Percentiles rank a stretch among this genome's conserved stretches.
Conservation (phyloP, 1,140 invertebrate species). For the Tachypleus tridentatus region DNA sequence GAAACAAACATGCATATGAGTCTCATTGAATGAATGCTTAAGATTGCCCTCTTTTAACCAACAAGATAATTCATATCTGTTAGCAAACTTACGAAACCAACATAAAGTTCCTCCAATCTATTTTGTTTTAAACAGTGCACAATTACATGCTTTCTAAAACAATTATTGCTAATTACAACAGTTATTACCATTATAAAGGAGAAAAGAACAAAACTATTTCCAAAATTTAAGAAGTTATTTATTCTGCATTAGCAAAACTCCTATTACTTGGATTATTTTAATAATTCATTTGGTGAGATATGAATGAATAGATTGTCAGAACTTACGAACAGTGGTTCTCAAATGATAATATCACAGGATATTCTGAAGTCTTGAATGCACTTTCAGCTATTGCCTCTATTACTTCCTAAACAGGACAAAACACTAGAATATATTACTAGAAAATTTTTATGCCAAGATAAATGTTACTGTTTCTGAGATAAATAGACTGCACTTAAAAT, state of each 20-base stretch:
- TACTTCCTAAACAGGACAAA: slow-evolving; percentile 34
- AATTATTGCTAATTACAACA: no score
- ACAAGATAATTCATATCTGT: no score
- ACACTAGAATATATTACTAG: not conserved
- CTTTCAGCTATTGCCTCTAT: slow-evolving; percentile 93
- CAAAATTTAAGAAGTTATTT: not conserved
- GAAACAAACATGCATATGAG: no score
- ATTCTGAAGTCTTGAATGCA: slow-evolving; percentile 96
- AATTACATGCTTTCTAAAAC: no score
- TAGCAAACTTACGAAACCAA: no score
- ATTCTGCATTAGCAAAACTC: not conserved
- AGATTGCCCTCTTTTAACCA: no score
- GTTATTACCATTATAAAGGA: not conserved
- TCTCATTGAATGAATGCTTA: no score
- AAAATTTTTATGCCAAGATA: not conserved
- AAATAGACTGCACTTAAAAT: not conserved
- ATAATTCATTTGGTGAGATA: not conserved
- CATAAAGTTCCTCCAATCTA: no score
- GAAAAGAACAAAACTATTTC: slow-evolving; percentile 2
- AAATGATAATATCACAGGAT: slow-evolving; percentile 90
- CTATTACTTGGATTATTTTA: not conserved
- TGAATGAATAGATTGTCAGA: no score
- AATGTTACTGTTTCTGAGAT: not conserved
- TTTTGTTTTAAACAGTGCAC: no score
- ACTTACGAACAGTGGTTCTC: slow-evolving; percentile 78